Conservation (phyloP, 2,113 vertebrate genomes). For the Bos javanicus region DNA sequence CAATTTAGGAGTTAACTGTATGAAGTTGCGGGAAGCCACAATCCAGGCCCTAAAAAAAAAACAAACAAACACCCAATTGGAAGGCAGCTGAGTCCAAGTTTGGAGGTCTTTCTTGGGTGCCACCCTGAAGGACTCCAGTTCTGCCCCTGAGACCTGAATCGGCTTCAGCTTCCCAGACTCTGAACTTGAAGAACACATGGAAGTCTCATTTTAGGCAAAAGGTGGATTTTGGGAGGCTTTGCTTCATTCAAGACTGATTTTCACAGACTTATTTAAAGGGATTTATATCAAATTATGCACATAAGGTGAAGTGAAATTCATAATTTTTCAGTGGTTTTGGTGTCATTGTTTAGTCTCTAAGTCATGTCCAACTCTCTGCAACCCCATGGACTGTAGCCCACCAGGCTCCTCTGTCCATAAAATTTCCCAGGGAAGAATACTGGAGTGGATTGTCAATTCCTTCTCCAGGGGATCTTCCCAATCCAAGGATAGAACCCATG, state of each 20-base stretch:
- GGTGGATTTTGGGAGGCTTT: neutral
- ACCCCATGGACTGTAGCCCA: neutral
- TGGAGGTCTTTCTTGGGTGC: neutral
- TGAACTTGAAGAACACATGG: neutral
- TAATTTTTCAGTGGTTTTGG: neutral
- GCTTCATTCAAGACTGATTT: neutral
- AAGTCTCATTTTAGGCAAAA: neutral
- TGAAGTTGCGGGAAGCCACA: neutral
- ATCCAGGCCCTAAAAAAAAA: neutral
- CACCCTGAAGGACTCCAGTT: neutral
- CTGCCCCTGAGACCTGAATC: neutral
- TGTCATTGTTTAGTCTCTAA: neutral
- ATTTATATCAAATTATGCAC: neutral
- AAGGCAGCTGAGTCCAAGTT: neutral
- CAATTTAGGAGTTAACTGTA: neutral
- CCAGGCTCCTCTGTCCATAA: neutral
- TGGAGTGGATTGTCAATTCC: neutral
- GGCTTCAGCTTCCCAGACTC: neutral
- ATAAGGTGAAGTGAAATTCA: too few species aligned
- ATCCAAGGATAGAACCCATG: neutral
- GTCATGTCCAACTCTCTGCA: neutral
- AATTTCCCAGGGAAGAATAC: neutral
- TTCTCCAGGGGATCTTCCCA: neutral
- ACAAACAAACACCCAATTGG: neutral
- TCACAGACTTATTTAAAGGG: neutral